Evolutionary conservation across 2,888 invertebrate genomes (phyloP).

Genomic region (Eremobia ochroleuca): DNA sequence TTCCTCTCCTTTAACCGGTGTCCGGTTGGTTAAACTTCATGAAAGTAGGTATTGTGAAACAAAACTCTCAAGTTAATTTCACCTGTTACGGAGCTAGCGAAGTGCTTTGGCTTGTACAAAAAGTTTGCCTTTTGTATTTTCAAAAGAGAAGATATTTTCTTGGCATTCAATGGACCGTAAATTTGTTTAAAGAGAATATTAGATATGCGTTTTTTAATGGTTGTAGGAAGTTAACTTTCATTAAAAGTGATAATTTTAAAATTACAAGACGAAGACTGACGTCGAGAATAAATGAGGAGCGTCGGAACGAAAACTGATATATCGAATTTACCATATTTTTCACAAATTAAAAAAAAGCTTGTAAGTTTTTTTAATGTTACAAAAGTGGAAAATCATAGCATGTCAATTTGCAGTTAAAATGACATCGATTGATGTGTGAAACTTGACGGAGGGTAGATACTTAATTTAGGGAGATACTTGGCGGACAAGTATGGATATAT

Average conservation of each 20-base stretch:
- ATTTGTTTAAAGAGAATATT: conserved; percentile 18
- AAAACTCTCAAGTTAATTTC: conserved; percentile 50
- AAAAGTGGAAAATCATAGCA: too few relatives aligned
- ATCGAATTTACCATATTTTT: too few relatives aligned
- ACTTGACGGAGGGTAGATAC: too few relatives aligned
- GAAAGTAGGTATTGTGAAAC: conserved; percentile 41
- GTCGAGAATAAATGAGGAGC: too few relatives aligned
- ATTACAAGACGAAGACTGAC: not conserved
- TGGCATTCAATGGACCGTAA: conserved; percentile 15
- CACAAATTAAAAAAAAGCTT: too few relatives aligned
- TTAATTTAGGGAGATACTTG: too few relatives aligned
- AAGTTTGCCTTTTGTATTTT: conserved; percentile 49
- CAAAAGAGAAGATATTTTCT: conserved; percentile 38
- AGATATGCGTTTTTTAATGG: not conserved
- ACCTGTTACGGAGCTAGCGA: conserved; percentile 43
- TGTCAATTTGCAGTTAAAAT: too few relatives aligned
- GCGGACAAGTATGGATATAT: too few relatives aligned
- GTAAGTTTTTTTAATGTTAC: too few relatives aligned
- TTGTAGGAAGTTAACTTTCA: not conserved
- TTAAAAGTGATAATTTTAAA: not conserved
- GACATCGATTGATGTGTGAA: too few relatives aligned
- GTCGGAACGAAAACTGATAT: too few relatives aligned
- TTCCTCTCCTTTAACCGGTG: conserved; percentile 2
- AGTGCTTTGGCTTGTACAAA: conserved; percentile 58
- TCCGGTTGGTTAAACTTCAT: conserved; percentile 31